Evolutionary conservation across 2,888 invertebrate species (phyloP).

Genomic region (Coleophora flavipennella): DNA sequence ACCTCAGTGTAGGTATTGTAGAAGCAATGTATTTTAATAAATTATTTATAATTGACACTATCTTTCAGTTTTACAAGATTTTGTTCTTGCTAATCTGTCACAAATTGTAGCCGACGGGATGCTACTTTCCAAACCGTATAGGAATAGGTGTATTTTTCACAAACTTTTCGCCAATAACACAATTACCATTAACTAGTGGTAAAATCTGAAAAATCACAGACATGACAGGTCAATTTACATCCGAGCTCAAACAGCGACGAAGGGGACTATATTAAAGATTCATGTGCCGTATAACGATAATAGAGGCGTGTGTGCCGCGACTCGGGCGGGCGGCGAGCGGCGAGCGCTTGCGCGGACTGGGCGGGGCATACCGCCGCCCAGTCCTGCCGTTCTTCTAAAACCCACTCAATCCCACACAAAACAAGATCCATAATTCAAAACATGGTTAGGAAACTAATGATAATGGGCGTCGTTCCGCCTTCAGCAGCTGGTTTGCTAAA

Average conservation of each 20-base stretch:
- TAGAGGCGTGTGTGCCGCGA: constrained; percentile 64
- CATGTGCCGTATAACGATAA: constrained; percentile 63
- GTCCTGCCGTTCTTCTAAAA: too few relatives aligned
- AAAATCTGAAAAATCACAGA: constrained; percentile 6
- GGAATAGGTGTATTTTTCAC: too few relatives aligned
- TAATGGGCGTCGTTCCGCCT: constrained; percentile 46
- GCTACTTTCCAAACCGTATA: too few relatives aligned
- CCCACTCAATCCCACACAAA: too few relatives aligned
- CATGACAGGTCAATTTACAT: constrained; percentile 15
- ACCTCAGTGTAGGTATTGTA: too few relatives aligned
- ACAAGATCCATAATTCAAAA: too few relatives aligned
- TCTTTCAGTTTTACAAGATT: too few relatives aligned
- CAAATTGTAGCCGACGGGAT: too few relatives aligned
- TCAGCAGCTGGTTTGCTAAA: constrained; percentile 42
- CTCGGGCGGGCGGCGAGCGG: constrained; percentile 35
- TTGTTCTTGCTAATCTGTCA: too few relatives aligned
- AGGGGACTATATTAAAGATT: constrained; percentile 54
- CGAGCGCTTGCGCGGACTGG: constrained; percentile 59
- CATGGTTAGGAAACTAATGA: constrained; percentile 3
- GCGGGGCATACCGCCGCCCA: constrained; percentile 51
- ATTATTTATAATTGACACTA: too few relatives aligned
- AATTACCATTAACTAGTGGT: background rate
- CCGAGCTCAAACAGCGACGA: constrained; percentile 29
- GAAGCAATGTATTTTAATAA: too few relatives aligned
- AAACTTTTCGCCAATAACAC: background rate